Conservation (phyloP, 2,888 invertebrate species). For the Plagiodera versicolora region DNA sequence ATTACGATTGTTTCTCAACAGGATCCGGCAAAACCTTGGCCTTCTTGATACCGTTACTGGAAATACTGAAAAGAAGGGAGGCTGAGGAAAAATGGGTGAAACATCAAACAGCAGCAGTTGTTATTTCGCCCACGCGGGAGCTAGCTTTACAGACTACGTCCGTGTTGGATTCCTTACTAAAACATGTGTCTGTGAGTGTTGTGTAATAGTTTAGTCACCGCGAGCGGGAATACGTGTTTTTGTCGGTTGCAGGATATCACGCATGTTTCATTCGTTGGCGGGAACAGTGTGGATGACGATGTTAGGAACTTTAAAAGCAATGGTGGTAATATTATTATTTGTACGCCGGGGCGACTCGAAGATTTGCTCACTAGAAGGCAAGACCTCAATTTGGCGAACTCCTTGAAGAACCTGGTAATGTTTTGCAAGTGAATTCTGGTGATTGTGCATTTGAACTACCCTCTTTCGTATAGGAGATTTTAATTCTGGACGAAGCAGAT, state of each 20-base stretch:
- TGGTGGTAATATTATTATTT: conserved; percentile 86
- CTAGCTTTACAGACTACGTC: conserved; percentile 86
- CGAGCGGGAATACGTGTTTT: no score
- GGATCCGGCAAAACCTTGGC: conserved; percentile 98
- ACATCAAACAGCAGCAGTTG: conserved; percentile 81
- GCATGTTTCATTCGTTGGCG: conserved; percentile 76
- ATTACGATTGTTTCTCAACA: conserved; percentile 28
- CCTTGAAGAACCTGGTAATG: conserved; percentile 76
- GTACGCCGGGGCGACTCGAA: conserved; percentile 92
- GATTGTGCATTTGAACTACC: not conserved
- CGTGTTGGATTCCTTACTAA: conserved; percentile 60
- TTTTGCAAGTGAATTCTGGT: not conserved
- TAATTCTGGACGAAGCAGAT: conserved; percentile 97
- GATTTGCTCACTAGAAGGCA: conserved; percentile 77
- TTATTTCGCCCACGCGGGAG: conserved; percentile 96
- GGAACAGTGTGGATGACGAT: conserved; percentile 78
- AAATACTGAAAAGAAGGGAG: conserved; percentile 71
- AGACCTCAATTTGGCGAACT: conserved; percentile 68
- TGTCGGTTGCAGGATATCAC: conserved; percentile 51
- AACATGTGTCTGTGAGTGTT: conserved; percentile 54
- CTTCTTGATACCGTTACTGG: conserved; percentile 89
- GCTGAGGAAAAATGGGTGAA: conserved; percentile 66
- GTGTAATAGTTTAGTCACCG: no score
- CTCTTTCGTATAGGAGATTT: conserved; percentile 71
- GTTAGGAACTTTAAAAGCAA: conserved; percentile 64